These are phyloP conservation scores for Plagiodera versicolora DNA, from an alignment of 2,888 invertebrate genomes.

Conservation along the genomic window DNA sequence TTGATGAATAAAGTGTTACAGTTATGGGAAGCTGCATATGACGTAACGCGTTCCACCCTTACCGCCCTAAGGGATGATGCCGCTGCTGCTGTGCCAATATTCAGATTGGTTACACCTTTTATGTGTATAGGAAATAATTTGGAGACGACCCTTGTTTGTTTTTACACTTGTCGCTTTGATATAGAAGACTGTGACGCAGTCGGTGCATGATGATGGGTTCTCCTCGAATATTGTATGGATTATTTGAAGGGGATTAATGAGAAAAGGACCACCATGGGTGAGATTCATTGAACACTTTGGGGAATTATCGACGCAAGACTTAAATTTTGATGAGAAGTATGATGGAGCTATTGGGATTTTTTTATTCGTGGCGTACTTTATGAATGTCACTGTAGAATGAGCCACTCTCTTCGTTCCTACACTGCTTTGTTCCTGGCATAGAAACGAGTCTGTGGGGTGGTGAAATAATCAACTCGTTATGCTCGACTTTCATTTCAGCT, in stretches of 20 bases:
- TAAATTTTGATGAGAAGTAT: no score
- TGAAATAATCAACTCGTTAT: no score
- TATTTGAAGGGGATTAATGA: not conserved
- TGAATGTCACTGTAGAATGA: no score
- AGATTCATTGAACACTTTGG: not conserved
- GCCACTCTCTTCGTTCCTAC: no score
- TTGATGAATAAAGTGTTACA: conserved; percentile 54
- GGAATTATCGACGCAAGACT: no score
- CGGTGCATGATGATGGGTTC: conserved; percentile 34
- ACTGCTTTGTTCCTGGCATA: no score
- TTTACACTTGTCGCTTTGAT: conserved; percentile 56
- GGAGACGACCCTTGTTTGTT: conserved; percentile 54
- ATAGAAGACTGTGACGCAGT: conserved; percentile 49
- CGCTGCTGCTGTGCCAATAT: conserved; percentile 56
- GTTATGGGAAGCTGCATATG: conserved; percentile 55
- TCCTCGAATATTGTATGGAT: conserved; percentile 42
- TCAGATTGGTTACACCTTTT: conserved; percentile 58
- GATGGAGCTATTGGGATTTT: no score
- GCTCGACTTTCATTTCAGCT: no score
- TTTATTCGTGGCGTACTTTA: no score
- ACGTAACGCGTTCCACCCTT: conserved; percentile 44
- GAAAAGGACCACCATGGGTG: conserved; percentile 2
- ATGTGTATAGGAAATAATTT: conserved; percentile 57
- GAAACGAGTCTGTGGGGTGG: no score
- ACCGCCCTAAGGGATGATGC: conserved; percentile 24